Evolutionary conservation across 2,888 invertebrate genomes (phyloP).

Genomic region (Lomographa bimaculata): DNA sequence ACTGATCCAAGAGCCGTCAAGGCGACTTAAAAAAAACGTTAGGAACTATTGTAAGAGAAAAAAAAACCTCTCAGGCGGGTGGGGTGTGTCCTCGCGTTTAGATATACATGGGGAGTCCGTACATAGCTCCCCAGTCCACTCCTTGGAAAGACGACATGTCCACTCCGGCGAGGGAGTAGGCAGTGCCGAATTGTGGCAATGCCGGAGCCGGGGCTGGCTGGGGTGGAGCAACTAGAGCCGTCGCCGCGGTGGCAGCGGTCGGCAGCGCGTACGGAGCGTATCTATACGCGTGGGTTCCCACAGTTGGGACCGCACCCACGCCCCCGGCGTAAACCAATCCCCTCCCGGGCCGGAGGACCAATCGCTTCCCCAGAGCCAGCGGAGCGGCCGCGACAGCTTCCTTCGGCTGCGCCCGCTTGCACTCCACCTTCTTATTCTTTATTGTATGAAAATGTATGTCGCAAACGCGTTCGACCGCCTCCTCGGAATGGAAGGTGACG

Average conservation of each 20-base stretch:
- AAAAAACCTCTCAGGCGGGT: conserved; percentile 53
- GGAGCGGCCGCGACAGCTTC: conserved; percentile 89
- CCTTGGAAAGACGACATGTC: conserved; percentile 97
- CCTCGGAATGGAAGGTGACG: conserved; percentile 95
- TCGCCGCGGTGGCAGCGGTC: conserved; percentile 46
- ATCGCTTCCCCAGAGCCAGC: conserved; percentile 87
- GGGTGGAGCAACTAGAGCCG: conserved; percentile 77
- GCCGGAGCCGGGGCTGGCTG: conserved; percentile 83
- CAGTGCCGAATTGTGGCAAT: conserved; percentile 86
- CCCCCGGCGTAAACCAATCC: conserved; percentile 82
- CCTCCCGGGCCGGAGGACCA: conserved; percentile 88
- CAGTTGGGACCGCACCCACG: conserved; percentile 56
- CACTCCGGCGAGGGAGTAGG: conserved; percentile 93
- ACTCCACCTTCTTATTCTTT: conserved; percentile 95
- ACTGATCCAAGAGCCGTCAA: conserved; percentile 48
- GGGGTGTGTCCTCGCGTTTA: conserved; percentile 68
- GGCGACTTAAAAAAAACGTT: conserved; percentile 49
- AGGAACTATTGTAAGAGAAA: conserved; percentile 38
- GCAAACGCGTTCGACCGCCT: conserved; percentile 96
- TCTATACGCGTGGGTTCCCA: conserved; percentile 73
- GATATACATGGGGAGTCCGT: conserved; percentile 97
- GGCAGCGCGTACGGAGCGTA: conserved; percentile 83
- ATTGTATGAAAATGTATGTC: conserved; percentile 97
- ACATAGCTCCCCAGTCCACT: conserved; percentile 96
- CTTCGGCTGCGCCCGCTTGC: conserved; percentile 96